Base-by-base conservation (phyloP, 2,113 vertebrate genomes). In the Ciconia stormi region DNA sequence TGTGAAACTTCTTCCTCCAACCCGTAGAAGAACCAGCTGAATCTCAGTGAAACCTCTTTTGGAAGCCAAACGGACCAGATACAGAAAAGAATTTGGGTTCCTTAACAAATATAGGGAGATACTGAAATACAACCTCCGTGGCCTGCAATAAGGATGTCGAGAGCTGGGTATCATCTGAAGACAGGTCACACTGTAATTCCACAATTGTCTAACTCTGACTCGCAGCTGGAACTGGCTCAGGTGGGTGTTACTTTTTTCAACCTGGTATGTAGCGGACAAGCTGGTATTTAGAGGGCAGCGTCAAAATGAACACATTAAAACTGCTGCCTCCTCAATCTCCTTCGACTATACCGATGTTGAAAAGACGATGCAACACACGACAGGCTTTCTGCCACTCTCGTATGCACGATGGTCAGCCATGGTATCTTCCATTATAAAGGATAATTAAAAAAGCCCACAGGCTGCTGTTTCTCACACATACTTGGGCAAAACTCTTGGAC, bases 261-360 rank as follows among this genome's bases (percentile, higher is more conserved):
- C 9, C 34, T 10, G 16, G 47, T 9, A 4, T 0, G 4, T 12
- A 38, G 27, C 44, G 36, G 44, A 58, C 63, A 49, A 44, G 58
- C 32, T 30, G 29, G 40, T 23, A 13, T 40, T 44, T 23, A 36
- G 49, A 27, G 30, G 70, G 38, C 46, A 38, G 71, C 3, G 0
- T 13, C 50, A 25, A 66, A 77, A 32, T 0, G 20, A 65, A 26
- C 25, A 40, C 17, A 53, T 27, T 7, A 17, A 9, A 53, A 15
- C 38, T 4, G 30, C 62, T 20, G n/a, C 62, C 62, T 40, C 36
- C 49, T 40, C 67, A 3, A 3, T 9, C 44, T 73, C 40, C 80
- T 73, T 16, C 1, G 3, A 16, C 46, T 12, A 5, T 1, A 11
- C 38, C 6, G 5, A 25, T 0, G 9, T 3, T 19, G 66, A 50